Evolutionary conservation across 1,140 invertebrate species (phyloP).

Genomic region (Meloidogyne floridensis): DNA sequence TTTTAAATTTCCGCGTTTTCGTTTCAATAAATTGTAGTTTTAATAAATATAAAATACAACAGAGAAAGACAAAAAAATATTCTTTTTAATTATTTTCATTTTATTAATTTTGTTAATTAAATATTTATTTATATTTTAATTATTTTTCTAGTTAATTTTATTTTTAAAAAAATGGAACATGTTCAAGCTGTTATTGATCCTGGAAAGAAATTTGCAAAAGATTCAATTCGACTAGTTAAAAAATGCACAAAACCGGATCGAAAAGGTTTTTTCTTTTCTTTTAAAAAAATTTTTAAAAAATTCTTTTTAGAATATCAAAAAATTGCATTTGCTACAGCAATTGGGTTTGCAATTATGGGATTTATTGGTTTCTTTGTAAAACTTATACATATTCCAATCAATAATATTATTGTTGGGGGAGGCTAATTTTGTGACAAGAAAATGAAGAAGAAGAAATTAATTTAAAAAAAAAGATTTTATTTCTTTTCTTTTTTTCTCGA

Average conservation of each 20-base stretch:
- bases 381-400: conserved; percentile 99
- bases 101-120: conserved; percentile 12
- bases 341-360: conserved; percentile 99
- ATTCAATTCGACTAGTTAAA: conserved; percentile 90
- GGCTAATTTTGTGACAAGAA: conserved; percentile 4
- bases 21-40: conserved; percentile 17
- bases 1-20: conserved; percentile 4
- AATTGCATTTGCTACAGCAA: conserved; percentile 97
- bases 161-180: conserved; percentile 41
- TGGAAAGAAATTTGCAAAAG: conserved; percentile 91
- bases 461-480: background rate
- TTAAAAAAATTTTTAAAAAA: background rate
- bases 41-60: background rate
- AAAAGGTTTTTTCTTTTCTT: conserved; percentile 74
- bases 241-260: conserved; percentile 98
- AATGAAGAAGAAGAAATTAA: background rate
- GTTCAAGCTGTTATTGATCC: conserved; percentile 86
- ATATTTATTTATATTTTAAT: conserved; percentile 16
- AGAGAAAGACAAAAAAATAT: background rate
- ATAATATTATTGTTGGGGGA: conserved; percentile 29
- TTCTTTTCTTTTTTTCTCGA: background rate
- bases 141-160: conserved; percentile 8
- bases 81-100: conserved; percentile 11
- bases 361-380: conserved; percentile 99
- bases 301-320: conserved; percentile 91